Evolutionary conservation across 2,113 vertebrate genomes (phyloP), one percentile per base, ranked within the genome.

Genomic region (Carollia perspicillata): DNA sequence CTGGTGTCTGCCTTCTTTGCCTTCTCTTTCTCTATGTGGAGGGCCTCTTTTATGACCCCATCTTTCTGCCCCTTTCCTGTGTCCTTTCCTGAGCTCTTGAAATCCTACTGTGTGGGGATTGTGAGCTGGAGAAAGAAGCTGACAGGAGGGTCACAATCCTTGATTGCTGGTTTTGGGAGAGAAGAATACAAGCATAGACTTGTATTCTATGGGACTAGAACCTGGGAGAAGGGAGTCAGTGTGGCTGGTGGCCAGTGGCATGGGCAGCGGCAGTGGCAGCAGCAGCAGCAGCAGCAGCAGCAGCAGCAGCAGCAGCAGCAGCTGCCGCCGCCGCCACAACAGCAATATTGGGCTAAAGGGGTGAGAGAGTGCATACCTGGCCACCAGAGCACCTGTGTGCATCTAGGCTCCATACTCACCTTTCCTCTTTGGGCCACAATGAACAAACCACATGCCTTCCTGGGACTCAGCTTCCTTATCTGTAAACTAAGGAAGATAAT

Each of bases 61-160:
- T 69, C 37, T 88, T 51, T 44, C 51, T 60, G 42, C 37, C 8
- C 35, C 80, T 30, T 75, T 42, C 84, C 75, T 28, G 18, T 22
- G 65, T 87, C 53, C 65, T 91, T 89, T 92, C 44, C 89, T 35
- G 85, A 66, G 77, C 72, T 71, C 68, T 80, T 55, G n/a, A 78
- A 69, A 35, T 49, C 71, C 26, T 22, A 51, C 12, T 13, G 8
- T 40, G 30, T 14, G 35, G 77, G 20, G 42, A 53, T 0, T 26
- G 33, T 20, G 65, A 58, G 13, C 69, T 53, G 86, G 58, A 65
- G 78, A 68, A 60, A 68, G 72, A 42, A 16, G 49, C 10, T 14
- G 8, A n/a, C 2, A 18, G 28, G 55, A 65, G 8, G 12, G 33
- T 37, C 23, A 8, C 33, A 14, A 28, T 10, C 28, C 20, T 55